A percentile compares a stretch with the other conserved stretches of the same genome.
These are phyloP conservation scores for Cotesia typhae DNA, from an alignment of 1,140 invertebrate species.

Conservation along the genomic window DNA sequence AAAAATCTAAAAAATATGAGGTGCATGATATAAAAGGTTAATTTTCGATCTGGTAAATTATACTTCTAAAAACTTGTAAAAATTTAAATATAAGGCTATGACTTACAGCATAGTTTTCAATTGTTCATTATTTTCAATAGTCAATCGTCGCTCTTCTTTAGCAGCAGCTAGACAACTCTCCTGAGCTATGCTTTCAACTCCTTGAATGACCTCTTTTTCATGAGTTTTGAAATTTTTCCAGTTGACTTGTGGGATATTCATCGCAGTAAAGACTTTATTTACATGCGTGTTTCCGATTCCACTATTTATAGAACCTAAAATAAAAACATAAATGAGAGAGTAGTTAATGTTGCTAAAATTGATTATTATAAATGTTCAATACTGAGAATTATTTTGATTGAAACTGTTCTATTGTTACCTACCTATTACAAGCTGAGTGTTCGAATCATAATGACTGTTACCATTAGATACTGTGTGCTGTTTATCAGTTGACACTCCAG, in stretches of 20 bases:
- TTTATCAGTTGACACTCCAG: slow-evolving; percentile 17
- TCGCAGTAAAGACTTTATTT: slow-evolving; percentile 30
- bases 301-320: slow-evolving; percentile 34
- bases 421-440: slow-evolving; percentile 26
- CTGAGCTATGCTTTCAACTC: slow-evolving; percentile 32
- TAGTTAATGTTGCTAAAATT: neutral
- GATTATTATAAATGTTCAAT: slow-evolving; percentile 8
- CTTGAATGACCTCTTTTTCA: slow-evolving; percentile 34
- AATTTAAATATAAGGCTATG: slow-evolving; percentile 16
- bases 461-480: slow-evolving; percentile 20
- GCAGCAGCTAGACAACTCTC: slow-evolving; percentile 35
- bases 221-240: slow-evolving; percentile 33
- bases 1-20: neutral
- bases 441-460: slow-evolving; percentile 29
- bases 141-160: slow-evolving; percentile 33
- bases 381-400: slow-evolving; percentile 22
- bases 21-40: too few relatives aligned
- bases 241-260: slow-evolving; percentile 29
- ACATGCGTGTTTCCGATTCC: slow-evolving; percentile 36
- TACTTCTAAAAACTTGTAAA: neutral
- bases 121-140: slow-evolving; percentile 25
- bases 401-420: slow-evolving; percentile 26
- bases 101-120: slow-evolving; percentile 35
- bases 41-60: neutral
- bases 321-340: neutral